Evolutionary conservation across 1,140 invertebrate species (phyloP), one percentile per base, ranked within the genome.

Genomic region (Pinna nobilis): DNA sequence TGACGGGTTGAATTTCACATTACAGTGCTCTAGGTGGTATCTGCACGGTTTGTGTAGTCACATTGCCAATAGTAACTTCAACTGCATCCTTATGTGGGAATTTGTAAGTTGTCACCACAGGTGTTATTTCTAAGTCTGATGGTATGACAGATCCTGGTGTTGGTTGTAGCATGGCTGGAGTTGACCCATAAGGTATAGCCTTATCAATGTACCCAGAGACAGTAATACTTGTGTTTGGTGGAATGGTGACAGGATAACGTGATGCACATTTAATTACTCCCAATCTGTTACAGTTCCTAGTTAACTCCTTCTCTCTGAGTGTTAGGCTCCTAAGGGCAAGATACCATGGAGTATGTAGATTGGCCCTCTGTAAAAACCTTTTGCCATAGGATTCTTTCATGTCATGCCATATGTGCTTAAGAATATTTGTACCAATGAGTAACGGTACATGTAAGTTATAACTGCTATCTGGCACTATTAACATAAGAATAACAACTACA

Each of bases 321-420:
- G 39, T 11, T 9, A 74, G 53, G 25, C 57, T 39, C 18, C 72
- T 13, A 44, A 74, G 69, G 6, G 66, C 30, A 7, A 68, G 28
- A 55, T 69, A 74, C 72, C 65, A 74, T 20, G 55, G 57, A 41
- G 66, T 74, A 20, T 32, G 33, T n/a, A 74, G 15, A 20, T 51
- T 28, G 18, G 65, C 30, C 9, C 37, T 28, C 28, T 74, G 66
- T n/a, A 74, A 25, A 64, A 53, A 74, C 37, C 51, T 15, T 9
- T 41, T 18, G 1, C 67, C 67, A 59, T 49, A 37, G 3, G 2
- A 5, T 20, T 50, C 18, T 28, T 73, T 47, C 28, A 32, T 30
- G 5, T 32, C 20, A 7, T 44, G 37, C 37, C 55, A n/a, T 18
- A 73, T 66, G n/a, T 15, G 15, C 5, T 13, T 1, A 4, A 73